Conservation (phyloP, 1,140 invertebrate species). For the Drosophila mauritiana region DNA sequence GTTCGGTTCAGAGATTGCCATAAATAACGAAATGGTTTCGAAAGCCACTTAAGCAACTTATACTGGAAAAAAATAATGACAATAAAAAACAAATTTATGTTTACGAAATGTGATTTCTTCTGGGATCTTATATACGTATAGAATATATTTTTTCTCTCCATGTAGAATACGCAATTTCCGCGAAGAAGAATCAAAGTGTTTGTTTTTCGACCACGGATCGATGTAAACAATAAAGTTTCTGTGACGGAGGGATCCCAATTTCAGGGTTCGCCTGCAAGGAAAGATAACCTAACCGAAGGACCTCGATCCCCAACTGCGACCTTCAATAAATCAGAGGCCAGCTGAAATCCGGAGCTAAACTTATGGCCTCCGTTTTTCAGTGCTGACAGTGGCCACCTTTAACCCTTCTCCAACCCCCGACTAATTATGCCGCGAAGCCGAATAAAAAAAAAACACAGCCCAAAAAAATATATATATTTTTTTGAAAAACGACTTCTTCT, state of each 20-base stretch:
- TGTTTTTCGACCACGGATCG: conserved; percentile 38
- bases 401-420: conserved; percentile 61
- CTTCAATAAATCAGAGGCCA: conserved; percentile 68
- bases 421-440: conserved; percentile 58
- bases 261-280: conserved; percentile 37
- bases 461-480: conserved; percentile 42
- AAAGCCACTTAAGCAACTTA: background rate
- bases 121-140: no score
- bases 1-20: conserved; percentile 58
- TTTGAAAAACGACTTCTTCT: conserved; percentile 65
- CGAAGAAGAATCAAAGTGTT: conserved; percentile 60
- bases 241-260: conserved; percentile 38
- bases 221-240: conserved; percentile 23
- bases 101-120: background rate
- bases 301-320: conserved; percentile 25
- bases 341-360: conserved; percentile 42
- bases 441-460: conserved; percentile 1
- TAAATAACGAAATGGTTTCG: conserved; percentile 70
- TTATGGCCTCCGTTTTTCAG: conserved; percentile 40
- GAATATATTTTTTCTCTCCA: background rate
- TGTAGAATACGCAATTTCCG: conserved; percentile 35
- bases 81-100: background rate
- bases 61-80: background rate
- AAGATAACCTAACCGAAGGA: conserved; percentile 46
- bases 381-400: conserved; percentile 72